phyloP scores from a whole-genome alignment of 2,888 invertebrate species.

The Carcina quercana region DNA sequence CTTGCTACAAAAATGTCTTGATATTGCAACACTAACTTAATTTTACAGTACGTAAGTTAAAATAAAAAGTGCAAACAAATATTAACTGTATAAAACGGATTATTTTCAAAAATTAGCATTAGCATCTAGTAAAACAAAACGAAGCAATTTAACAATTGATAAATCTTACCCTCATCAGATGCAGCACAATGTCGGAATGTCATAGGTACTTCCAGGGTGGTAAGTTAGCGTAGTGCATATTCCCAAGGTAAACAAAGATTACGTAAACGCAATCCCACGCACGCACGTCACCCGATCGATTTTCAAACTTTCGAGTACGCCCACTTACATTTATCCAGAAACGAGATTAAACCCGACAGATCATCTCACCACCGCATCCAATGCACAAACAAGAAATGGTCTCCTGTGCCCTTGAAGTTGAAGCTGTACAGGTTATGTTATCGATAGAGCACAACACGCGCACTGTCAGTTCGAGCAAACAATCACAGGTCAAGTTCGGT shows the following conservation, averaged over 20 bases:
- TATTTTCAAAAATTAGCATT: too few species aligned
- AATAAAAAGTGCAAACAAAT: too few species aligned
- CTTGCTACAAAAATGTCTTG: too few species aligned
- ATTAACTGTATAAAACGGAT: too few species aligned
- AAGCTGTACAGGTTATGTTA: conserved; percentile 72
- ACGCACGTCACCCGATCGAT: conserved; percentile 72
- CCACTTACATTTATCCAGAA: conserved; percentile 57
- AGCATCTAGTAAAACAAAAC: too few species aligned
- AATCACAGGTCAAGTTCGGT: conserved; percentile 65
- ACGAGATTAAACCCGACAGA: conserved; percentile 41
- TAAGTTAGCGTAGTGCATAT: conserved; percentile 59
- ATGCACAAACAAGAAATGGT: conserved; percentile 45
- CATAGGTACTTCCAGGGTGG: conserved; percentile 23
- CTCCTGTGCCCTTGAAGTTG: conserved; percentile 58
- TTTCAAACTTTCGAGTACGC: conserved; percentile 73
- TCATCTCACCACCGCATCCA: conserved; percentile 49
- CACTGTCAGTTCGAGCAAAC: conserved; percentile 67
- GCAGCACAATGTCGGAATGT: conserved; percentile 1
- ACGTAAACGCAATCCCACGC: conserved; percentile 73
- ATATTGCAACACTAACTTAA: too few species aligned
- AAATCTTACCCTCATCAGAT: conserved; percentile 30
- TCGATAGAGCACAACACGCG: conserved; percentile 72
- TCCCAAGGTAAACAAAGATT: conserved; percentile 74
- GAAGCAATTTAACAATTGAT: too few species aligned
- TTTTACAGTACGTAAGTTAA: too few species aligned